Evolutionary conservation across 2,888 invertebrate genomes (phyloP).

Genomic region (Ischnus inquisitorius): DNA sequence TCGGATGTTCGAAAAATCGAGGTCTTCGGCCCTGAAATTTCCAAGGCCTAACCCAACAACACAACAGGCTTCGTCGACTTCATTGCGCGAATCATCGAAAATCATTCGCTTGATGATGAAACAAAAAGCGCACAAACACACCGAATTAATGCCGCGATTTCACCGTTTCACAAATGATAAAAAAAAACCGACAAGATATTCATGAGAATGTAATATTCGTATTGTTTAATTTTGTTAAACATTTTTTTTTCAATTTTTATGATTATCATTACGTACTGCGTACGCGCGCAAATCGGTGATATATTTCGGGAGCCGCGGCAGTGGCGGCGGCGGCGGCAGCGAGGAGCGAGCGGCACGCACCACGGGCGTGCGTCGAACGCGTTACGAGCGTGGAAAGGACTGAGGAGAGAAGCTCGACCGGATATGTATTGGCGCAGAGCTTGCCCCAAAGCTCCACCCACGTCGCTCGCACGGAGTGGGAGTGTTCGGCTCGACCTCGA

Average conservation of each 20-base stretch:
- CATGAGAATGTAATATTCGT: neutral
- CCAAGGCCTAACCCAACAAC: neutral
- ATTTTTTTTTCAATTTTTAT: constrained; percentile 4
- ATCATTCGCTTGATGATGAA: neutral
- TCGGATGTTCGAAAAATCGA: no score
- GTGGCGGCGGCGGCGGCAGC: constrained; percentile 74
- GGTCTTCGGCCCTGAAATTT: neutral
- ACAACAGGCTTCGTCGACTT: no score
- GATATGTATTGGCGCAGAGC: constrained; percentile 82
- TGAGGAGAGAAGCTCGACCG: constrained; percentile 76
- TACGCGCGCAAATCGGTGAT: constrained; percentile 55
- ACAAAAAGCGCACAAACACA: neutral
- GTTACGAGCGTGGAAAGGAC: constrained; percentile 83
- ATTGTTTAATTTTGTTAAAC: no score
- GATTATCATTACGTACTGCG: constrained; percentile 40
- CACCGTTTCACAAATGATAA: constrained; percentile 18
- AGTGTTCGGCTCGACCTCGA: constrained; percentile 78
- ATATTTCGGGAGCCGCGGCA: constrained; percentile 65
- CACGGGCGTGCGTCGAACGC: constrained; percentile 80
- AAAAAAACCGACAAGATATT: neutral
- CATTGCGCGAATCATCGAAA: no score
- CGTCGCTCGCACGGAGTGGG: constrained; percentile 76
- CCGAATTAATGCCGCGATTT: neutral
- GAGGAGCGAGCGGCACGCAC: constrained; percentile 73
- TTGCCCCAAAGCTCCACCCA: constrained; percentile 82